phyloP scores from a whole-genome alignment of 2,888 invertebrate species.

The Asteroscopus sphinx region DNA sequence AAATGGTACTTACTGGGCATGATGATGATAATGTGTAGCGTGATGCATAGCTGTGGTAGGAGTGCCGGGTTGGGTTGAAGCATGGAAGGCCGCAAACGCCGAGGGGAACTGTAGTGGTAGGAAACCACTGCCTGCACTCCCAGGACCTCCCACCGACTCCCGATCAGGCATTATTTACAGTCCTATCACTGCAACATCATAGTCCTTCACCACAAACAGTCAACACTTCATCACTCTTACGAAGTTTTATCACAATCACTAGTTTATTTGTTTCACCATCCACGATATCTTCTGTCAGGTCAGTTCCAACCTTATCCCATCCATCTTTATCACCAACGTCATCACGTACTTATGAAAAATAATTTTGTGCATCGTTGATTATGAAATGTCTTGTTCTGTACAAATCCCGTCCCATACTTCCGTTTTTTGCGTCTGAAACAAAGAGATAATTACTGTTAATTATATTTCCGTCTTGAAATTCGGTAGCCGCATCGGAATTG shows the following conservation, averaged over 20 bases:
- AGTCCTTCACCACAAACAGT: slow-evolving; percentile 63
- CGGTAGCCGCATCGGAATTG: slow-evolving; percentile 68
- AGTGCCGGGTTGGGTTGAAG: slow-evolving; percentile 90
- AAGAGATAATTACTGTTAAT: slow-evolving; percentile 70
- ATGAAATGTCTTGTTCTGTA: slow-evolving; percentile 50
- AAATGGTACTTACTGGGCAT: slow-evolving; percentile 83
- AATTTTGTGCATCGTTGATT: slow-evolving; percentile 63
- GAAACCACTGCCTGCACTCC: slow-evolving; percentile 89
- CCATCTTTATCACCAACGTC: slow-evolving; percentile 72
- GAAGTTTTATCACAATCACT: slow-evolving; percentile 55
- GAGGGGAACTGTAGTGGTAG: slow-evolving; percentile 90
- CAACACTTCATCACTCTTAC: slow-evolving; percentile 59
- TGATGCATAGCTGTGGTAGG: slow-evolving; percentile 89
- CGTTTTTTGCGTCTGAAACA: slow-evolving; percentile 78
- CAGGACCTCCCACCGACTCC: slow-evolving; percentile 88
- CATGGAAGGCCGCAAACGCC: slow-evolving; percentile 91
- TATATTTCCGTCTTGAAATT: slow-evolving; percentile 62
- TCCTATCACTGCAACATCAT: slow-evolving; percentile 73
- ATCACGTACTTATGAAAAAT: slow-evolving; percentile 66
- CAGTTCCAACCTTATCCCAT: slow-evolving; percentile 77
- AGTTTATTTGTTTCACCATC: slow-evolving; percentile 36
- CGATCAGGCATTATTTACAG: slow-evolving; percentile 88
- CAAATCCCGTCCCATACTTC: slow-evolving; percentile 53
- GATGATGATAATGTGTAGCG: slow-evolving; percentile 88
- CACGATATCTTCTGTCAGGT: slow-evolving; percentile 74